Evolutionary conservation across 2,888 invertebrate species (phyloP).

Genomic region (Scelioninae gen. 1): DNA sequence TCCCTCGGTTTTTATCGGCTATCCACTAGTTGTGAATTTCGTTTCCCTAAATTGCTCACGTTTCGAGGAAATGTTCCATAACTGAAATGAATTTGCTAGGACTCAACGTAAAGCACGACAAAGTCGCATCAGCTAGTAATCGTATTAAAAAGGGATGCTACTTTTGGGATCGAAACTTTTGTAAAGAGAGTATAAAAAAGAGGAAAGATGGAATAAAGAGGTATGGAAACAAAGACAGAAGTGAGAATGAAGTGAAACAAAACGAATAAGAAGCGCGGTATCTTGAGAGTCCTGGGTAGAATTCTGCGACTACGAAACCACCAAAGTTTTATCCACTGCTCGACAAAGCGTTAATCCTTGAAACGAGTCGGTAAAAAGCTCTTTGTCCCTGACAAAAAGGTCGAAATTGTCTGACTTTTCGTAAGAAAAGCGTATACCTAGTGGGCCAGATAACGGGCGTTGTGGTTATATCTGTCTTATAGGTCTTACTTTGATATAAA

Average conservation of each 20-base stretch:
- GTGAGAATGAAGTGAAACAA: constrained; percentile 40
- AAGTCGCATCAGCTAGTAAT: constrained; percentile 73
- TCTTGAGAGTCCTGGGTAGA: constrained; percentile 73
- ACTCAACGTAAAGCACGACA: constrained; percentile 69
- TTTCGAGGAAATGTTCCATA: constrained; percentile 74
- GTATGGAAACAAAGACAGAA: constrained; percentile 34
- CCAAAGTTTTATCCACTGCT: constrained; percentile 72
- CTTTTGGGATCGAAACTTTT: constrained; percentile 69
- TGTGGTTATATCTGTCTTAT: constrained; percentile 50
- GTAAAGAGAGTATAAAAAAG: constrained; percentile 37
- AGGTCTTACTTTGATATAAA: constrained; percentile 54
- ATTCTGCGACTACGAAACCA: constrained; percentile 73
- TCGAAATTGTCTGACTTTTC: constrained; percentile 61
- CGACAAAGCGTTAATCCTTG: constrained; percentile 78
- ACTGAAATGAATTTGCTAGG: constrained; percentile 74
- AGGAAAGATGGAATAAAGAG: constrained; percentile 42
- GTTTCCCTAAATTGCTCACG: constrained; percentile 72
- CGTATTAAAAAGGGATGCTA: constrained; percentile 73
- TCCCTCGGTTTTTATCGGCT: constrained; percentile 67
- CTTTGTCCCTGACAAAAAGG: constrained; percentile 73
- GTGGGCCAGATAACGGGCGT: constrained; percentile 50
- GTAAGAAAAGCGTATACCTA: constrained; percentile 41
- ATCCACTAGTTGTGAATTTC: constrained; percentile 37
- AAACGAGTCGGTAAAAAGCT: constrained; percentile 76
- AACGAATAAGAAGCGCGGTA: constrained; percentile 32